Base-by-base conservation (phyloP, 2,113 vertebrate species). In the Oncorhynchus mykiss region DNA sequence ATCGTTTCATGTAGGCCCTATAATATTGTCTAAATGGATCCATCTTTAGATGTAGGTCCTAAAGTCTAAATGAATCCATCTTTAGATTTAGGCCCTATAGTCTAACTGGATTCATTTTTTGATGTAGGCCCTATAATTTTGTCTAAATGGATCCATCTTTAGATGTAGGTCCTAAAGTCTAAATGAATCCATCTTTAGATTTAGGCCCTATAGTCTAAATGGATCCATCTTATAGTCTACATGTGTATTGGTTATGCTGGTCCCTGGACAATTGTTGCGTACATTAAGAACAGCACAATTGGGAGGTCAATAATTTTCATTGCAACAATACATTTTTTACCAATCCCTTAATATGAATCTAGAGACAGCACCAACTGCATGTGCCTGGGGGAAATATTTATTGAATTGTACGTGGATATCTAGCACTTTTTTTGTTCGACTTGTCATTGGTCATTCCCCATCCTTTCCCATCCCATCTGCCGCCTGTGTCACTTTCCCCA, bases 381-480 rank as follows among this genome's bases (percentile, higher is more conserved):
- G 14, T 64, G 34, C 72, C 16, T 20, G n/a, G 6, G 3, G 45
- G 25, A 29, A 48, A 20, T 34, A 57, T 62, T 72, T 22, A 18
- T 67, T 71, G 66, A 78, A 24, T n/a, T 13, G 2, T 24, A 8
- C 22, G 8, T 62, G n/a, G 9, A 24, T 62, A n/a, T 62, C 59
- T n/a, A 7, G 18, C 20, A 22, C 59, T 18, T 16, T 74, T n/a
- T 59, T 72, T 6, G 5, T 11, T 3, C 0, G 1, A 70, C 62
- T 65, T 75, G 9, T 45, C 67, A 22, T 18, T 72, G 69, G 34
- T 69, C 69, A 75, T 82, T 78, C 31, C 71, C 25, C 49, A 72
- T 13, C 45, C 9, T 34, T 31, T 57, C 14, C 57, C 24, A 29
- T 69, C 11, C 73, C 20, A 67, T 54, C 51, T 54, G 51, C 51